These are phyloP conservation scores for Hyposoter dolosus DNA, from an alignment of 2,888 invertebrate genomes.

Conservation along the genomic window DNA sequence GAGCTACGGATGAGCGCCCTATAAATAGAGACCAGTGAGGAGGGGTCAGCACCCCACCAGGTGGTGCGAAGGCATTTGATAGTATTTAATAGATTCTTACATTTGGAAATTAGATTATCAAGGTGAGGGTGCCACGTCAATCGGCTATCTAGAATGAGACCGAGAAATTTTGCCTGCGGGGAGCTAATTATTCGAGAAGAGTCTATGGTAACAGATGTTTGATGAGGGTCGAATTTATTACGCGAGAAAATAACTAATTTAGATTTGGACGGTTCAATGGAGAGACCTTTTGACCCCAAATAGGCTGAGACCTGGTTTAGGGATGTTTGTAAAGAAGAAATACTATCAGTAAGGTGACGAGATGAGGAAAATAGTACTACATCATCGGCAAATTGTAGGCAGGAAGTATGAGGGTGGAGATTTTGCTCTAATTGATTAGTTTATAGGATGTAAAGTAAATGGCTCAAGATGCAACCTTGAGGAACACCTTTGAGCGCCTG, in stretches of 20 bases:
- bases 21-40: slow-evolving; percentile 41
- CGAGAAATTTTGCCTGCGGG: slow-evolving; percentile 42
- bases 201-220: background rate
- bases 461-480: too few relatives aligned
- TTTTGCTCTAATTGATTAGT: too few relatives aligned
- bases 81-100: slow-evolving; percentile 43
- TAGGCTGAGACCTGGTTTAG: slow-evolving; percentile 9
- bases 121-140: slow-evolving; percentile 34
- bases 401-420: too few relatives aligned
- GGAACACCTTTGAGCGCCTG: too few relatives aligned
- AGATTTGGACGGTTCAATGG: slow-evolving; percentile 46
- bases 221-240: slow-evolving; percentile 3
- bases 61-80: slow-evolving; percentile 47
- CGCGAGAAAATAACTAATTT: slow-evolving; percentile 36
- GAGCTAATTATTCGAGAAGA: background rate
- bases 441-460: too few relatives aligned
- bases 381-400: too few relatives aligned
- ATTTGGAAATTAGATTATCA: slow-evolving; percentile 26
- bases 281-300: slow-evolving; percentile 27
- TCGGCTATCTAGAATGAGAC: slow-evolving; percentile 31
- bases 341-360: background rate
- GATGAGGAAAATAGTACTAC: too few relatives aligned
- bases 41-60: slow-evolving; percentile 57
- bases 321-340: slow-evolving; percentile 11
- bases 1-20: slow-evolving; percentile 40